Percentiles rank a stretch among this genome's conserved stretches.
These are phyloP conservation scores for Drosophila mimetica DNA, from an alignment of 2,888 invertebrate species.

Conservation along the genomic window DNA sequence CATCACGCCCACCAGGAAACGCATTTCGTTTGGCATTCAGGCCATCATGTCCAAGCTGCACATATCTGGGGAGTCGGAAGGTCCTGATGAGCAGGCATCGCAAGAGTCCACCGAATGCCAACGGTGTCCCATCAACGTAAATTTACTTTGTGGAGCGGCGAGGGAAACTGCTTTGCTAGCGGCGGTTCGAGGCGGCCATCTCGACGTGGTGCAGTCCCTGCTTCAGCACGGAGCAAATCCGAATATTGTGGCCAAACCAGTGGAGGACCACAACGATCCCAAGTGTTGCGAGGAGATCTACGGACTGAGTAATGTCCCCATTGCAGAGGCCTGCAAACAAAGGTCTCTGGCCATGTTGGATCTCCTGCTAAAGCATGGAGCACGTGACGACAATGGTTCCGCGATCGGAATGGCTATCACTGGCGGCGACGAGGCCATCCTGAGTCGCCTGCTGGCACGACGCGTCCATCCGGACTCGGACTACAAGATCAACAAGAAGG, in stretches of 20 bases:
- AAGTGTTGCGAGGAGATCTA: constrained; percentile 84
- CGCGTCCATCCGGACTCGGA: constrained; percentile 96
- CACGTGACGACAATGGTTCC: constrained; percentile 93
- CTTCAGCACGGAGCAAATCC: constrained; percentile 93
- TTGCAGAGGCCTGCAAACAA: constrained; percentile 84
- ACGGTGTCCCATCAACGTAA: constrained; percentile 89
- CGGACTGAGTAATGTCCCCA: constrained; percentile 83
- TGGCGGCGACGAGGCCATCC: constrained; percentile 90
- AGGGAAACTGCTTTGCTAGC: constrained; percentile 93
- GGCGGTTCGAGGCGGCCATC: constrained; percentile 91
- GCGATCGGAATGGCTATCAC: constrained; percentile 92
- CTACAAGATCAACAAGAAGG: constrained; percentile 95
- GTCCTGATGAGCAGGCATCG: constrained; percentile 72
- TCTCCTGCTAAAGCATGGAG: constrained; percentile 86
- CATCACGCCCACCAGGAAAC: constrained; percentile 86
- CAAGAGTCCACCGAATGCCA: constrained; percentile 67
- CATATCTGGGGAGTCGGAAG: constrained; percentile 86
- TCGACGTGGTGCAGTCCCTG: constrained; percentile 89
- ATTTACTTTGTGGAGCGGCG: constrained; percentile 90
- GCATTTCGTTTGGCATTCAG: constrained; percentile 94
- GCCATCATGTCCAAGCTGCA: constrained; percentile 94
- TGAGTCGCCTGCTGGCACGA: constrained; percentile 92
- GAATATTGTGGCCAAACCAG: constrained; percentile 87
- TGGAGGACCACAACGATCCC: constrained; percentile 84
- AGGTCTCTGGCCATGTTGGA: constrained; percentile 83